Evolutionary conservation across 2,888 invertebrate species (phyloP), one percentile per base, ranked within the genome.

Genomic region (Ichneumon xanthorius): DNA sequence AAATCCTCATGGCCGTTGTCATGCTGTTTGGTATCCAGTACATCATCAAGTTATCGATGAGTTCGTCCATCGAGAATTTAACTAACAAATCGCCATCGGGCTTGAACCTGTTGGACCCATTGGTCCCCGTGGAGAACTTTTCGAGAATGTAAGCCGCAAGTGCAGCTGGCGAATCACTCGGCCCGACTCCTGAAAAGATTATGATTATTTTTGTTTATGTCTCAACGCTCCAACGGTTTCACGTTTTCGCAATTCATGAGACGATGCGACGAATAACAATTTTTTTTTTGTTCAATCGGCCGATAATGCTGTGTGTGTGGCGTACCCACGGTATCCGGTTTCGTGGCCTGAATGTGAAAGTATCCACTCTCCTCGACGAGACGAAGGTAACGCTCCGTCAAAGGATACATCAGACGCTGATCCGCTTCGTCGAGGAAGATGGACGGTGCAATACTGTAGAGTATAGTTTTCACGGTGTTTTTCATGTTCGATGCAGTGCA

Each of bases 71-170:
- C 0, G 95, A 94, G 89, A 94, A 96, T 84, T 95, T 94, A 4
- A 94, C 94, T 0, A 95, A 93, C 0, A 97, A 93, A 2, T 96
- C 96, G 0, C 97, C 97, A 90, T 97, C 97, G 0, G 93, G 92
- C 0, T 95, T 94, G 0, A 94, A 90, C 22, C 93, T 94, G 90
- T 94, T 94, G 0, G 93, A 92, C 0, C 90, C 90, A 90, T 96
- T 95, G 0, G 97, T 97, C 95, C 96, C 96, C 0, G 95, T 95
- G 0, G 96, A 96, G 94, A 98, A 98, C 92, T 98, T 98, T 91
- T 99, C 98, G 6, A 99, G 93, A 63, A 98, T 96, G 90, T 98
- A 98, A 0, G 98, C 97, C 0, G 98, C 98, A 78, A 99, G 94
- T 0, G 98, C 98, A 0, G 97, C 95, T 0, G 99, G 98, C 0